Evolutionary conservation across 2,888 invertebrate species (phyloP).

Genomic region (Nudaria mundana): DNA sequence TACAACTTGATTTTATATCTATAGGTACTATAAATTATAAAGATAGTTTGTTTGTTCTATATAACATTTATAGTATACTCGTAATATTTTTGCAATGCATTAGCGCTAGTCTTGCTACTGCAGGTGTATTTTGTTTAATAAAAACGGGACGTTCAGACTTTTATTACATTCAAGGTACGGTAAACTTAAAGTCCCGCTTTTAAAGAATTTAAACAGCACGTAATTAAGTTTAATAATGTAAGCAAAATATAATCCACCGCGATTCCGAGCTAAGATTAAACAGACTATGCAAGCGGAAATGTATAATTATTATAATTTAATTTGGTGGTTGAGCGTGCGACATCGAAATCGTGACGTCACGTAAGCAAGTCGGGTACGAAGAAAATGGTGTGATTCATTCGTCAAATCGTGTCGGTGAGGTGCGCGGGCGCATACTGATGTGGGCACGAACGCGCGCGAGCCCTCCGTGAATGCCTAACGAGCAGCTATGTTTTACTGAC

Average conservation of each 20-base stretch:
- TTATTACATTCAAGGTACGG: neutral
- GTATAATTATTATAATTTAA: slow-evolving; percentile 62
- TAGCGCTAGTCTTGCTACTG: too few relatives aligned
- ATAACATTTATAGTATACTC: too few relatives aligned
- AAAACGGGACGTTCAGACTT: too few relatives aligned
- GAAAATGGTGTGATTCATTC: slow-evolving; percentile 71
- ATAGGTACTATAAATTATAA: too few relatives aligned
- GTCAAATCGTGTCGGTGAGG: slow-evolving; percentile 66
- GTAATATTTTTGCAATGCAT: too few relatives aligned
- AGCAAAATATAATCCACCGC: slow-evolving; percentile 9
- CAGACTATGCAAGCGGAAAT: slow-evolving; percentile 56
- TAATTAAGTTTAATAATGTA: neutral
- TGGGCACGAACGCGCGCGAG: slow-evolving; percentile 43
- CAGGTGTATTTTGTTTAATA: too few relatives aligned
- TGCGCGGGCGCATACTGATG: slow-evolving; percentile 76
- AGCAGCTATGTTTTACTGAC: slow-evolving; percentile 54
- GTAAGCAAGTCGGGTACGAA: slow-evolving; percentile 46
- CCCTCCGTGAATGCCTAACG: slow-evolving; percentile 60
- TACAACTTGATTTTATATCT: too few relatives aligned
- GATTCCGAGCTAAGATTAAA: slow-evolving; percentile 26
- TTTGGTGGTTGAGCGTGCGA: slow-evolving; percentile 71
- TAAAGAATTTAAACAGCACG: neutral
- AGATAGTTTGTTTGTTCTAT: too few relatives aligned
- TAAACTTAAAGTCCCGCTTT: neutral
- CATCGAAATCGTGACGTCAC: slow-evolving; percentile 75